These are phyloP conservation scores for Drusus annulatus DNA, from an alignment of 1,140 invertebrate species.

Conservation along the genomic window DNA sequence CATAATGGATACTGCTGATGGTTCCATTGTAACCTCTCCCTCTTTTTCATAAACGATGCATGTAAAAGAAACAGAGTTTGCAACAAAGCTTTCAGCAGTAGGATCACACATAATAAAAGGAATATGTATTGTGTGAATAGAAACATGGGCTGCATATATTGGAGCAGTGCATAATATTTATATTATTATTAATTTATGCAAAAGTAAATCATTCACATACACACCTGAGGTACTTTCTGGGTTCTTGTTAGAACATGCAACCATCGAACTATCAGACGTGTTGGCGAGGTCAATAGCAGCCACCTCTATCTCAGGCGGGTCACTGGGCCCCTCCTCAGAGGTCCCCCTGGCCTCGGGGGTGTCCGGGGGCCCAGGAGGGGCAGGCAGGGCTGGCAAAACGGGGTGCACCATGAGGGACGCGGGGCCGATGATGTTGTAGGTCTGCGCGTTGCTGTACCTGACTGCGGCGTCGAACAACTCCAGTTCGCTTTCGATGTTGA, in stretches of 20 bases:
- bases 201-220: no score
- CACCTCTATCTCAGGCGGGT: background rate
- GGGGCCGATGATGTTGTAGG: slow-evolving; percentile 58
- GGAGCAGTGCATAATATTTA: no score
- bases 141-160: no score
- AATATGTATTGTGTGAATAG: background rate
- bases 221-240: no score
- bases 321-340: background rate
- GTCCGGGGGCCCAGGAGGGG: slow-evolving; percentile 47
- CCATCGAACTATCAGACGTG: background rate
- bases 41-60: background rate
- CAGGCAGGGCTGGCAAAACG: slow-evolving; percentile 55
- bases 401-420: no score
- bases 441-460: slow-evolving; percentile 74
- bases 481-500: slow-evolving; percentile 82
- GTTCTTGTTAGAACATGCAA: slow-evolving; percentile 8
- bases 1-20: no score
- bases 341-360: background rate
- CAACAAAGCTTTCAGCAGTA: background rate
- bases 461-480: slow-evolving; percentile 82
- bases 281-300: slow-evolving; percentile 16
- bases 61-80: background rate
- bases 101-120: no score
- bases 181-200: no score
- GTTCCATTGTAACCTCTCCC: no score